These are phyloP conservation scores for Chironomus riparius DNA, from an alignment of 2,888 invertebrate species.

Conservation along the genomic window DNA sequence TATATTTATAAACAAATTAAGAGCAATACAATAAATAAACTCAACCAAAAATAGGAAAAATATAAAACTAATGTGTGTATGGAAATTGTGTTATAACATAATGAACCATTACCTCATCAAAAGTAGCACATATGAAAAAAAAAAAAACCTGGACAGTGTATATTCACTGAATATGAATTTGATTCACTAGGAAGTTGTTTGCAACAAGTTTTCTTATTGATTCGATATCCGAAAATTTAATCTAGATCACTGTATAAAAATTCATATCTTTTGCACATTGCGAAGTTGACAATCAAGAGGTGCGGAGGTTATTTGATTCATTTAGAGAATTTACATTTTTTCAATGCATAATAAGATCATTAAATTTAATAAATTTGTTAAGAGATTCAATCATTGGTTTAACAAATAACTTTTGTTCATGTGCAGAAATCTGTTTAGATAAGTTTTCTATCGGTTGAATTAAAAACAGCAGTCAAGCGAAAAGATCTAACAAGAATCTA, in stretches of 20 bases:
- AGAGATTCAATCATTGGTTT: no score
- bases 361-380: background rate
- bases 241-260: no score
- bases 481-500: background rate
- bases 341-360: background rate
- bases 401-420: no score
- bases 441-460: no score
- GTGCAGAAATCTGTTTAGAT: no score
- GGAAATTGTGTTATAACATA: constrained; percentile 2
- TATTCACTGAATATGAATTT: no score
- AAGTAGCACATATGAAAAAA: background rate
- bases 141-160: background rate
- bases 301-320: constrained; percentile 16
- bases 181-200: no score
- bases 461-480: background rate
- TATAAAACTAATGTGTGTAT: background rate
- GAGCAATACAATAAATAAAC: background rate
- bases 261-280: no score
- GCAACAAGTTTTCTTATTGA: no score
- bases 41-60: constrained; percentile 9
- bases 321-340: constrained; percentile 9
- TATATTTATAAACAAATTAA: background rate
- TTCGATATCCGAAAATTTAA: no score
- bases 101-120: constrained; percentile 19
- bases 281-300: constrained; percentile 5